Evolutionary conservation across 2,888 invertebrate species (phyloP).

Genomic region (Micropterix aruncella): DNA sequence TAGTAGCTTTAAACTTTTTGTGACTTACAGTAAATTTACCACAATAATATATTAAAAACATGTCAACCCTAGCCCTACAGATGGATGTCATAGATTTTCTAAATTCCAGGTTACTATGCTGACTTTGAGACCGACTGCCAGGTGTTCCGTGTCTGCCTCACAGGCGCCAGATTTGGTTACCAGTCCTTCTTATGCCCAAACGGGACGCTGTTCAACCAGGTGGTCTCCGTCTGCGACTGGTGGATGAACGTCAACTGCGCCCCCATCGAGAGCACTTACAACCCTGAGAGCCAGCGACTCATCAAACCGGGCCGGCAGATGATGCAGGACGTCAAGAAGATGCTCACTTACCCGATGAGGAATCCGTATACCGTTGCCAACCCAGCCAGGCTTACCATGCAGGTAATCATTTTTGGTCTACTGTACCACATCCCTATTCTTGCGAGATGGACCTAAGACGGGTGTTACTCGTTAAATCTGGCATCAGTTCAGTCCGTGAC

Average conservation of each 20-base stretch:
- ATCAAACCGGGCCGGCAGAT: slow-evolving; percentile 37
- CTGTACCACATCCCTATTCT: background rate
- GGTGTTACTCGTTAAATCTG: too few relatives aligned
- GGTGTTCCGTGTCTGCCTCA: slow-evolving; percentile 49
- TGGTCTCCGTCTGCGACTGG: slow-evolving; percentile 51
- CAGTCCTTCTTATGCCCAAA: slow-evolving; percentile 53
- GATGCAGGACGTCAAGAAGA: slow-evolving; percentile 41
- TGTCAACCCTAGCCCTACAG: slow-evolving; percentile 2
- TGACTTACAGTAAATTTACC: too few relatives aligned
- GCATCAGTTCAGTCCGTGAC: too few relatives aligned
- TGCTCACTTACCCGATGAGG: slow-evolving; percentile 36
- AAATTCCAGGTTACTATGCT: slow-evolving; percentile 46
- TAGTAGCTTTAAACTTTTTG: too few relatives aligned
- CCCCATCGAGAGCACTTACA: slow-evolving; percentile 26
- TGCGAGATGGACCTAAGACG: background rate
- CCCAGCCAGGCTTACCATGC: slow-evolving; percentile 19
- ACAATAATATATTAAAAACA: background rate
- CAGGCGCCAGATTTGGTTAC: slow-evolving; percentile 36
- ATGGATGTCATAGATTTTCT: slow-evolving; percentile 3
- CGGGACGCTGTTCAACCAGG: slow-evolving; percentile 53
- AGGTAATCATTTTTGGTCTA: slow-evolving; percentile 22
- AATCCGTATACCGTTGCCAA: slow-evolving; percentile 20
- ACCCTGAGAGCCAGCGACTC: slow-evolving; percentile 28
- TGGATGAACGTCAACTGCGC: slow-evolving; percentile 52
- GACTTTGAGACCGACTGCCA: slow-evolving; percentile 50